Conservation (phyloP, 2,888 invertebrate species). For the Acholoe squamosa region DNA sequence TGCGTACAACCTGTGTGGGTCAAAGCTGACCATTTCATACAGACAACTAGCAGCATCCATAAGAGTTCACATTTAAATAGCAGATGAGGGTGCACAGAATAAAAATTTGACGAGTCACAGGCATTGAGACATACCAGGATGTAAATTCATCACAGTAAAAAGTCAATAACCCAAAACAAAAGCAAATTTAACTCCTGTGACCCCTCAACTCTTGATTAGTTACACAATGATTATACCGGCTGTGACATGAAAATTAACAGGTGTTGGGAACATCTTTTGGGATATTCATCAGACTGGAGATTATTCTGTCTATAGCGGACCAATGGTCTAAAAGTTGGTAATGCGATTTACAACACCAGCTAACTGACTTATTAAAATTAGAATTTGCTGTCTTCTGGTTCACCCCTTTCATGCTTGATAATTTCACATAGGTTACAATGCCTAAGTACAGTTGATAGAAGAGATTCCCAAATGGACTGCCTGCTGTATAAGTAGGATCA, state of each 20-base stretch:
- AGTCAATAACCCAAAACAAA: background rate
- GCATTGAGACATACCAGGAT: constrained; percentile 11
- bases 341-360: constrained; percentile 53
- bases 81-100: constrained; percentile 46
- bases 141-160: background rate
- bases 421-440: constrained; percentile 40
- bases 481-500: constrained; percentile 5
- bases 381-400: constrained; percentile 19
- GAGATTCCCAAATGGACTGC: constrained; percentile 46
- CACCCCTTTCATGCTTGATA: constrained; percentile 53
- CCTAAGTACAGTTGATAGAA: constrained; percentile 44
- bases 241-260: background rate
- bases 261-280: constrained; percentile 42
- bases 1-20: constrained; percentile 19
- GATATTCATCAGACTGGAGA: constrained; percentile 51
- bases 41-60: constrained; percentile 56
- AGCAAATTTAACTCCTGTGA: constrained; percentile 46
- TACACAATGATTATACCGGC: constrained; percentile 18
- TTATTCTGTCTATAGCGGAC: constrained; percentile 55
- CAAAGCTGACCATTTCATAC: constrained; percentile 51
- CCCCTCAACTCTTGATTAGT: constrained; percentile 28
- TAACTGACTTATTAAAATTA: constrained; percentile 6
- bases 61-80: constrained; percentile 53
- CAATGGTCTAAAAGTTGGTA: background rate
- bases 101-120: constrained; percentile 46